These are phyloP conservation scores for Trogon surrucura DNA, from an alignment of 2,113 vertebrate species.

Conservation along the genomic window DNA sequence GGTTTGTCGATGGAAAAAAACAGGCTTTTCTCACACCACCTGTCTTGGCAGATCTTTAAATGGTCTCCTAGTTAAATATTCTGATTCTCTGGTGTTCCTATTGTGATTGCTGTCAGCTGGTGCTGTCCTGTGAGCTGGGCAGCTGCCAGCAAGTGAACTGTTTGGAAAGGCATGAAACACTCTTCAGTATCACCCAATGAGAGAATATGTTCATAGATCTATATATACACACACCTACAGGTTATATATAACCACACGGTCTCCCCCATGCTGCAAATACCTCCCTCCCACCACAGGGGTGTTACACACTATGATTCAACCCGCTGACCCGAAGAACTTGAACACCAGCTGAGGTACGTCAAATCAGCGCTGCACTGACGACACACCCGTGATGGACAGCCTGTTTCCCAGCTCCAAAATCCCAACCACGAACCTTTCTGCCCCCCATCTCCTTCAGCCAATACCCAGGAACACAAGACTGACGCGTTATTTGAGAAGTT, in stretches of 20 bases:
- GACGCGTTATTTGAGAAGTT: rapidly evolving
- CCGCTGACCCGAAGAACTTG: background rate
- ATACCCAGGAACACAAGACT: background rate
- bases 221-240: background rate
- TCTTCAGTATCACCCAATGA: background rate
- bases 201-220: background rate
- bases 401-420: background rate
- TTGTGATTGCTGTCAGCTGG: background rate
- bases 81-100: background rate
- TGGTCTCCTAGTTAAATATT: background rate
- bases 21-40: background rate
- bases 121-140: background rate
- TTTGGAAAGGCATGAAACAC: background rate
- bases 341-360: background rate
- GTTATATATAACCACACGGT: background rate
- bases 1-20: background rate
- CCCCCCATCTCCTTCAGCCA: background rate
- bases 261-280: background rate
- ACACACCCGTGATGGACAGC: background rate
- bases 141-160: background rate
- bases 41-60: background rate
- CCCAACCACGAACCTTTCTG: rapidly evolving
- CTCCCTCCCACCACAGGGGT: background rate
- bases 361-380: background rate
- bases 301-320: background rate